Evolutionary conservation across 1,140 invertebrate genomes (phyloP), one percentile per base, ranked within the genome.

Genomic region (Cepaea nemoralis): DNA sequence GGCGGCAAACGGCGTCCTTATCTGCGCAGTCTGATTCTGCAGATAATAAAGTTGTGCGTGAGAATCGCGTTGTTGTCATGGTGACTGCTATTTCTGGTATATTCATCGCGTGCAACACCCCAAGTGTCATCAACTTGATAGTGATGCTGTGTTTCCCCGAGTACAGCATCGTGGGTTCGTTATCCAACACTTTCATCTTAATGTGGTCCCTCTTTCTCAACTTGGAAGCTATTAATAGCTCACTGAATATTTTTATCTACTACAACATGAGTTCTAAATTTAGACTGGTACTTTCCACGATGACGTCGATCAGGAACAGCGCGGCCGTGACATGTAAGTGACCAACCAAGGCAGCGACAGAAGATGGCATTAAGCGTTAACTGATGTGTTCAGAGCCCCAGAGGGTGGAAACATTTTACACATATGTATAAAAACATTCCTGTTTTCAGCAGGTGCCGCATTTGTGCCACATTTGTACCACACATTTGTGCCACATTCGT

Each of bases 201-300:
- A 14, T 39, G 3, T 69, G 66, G 66, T 14, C 66, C 24, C 37
- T 69, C 27, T 12, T 33, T 5, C 8, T 10, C 1, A 6, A 33
- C 3, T 33, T 69, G 19, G 31, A 33, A 69, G 37, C 66, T 33
- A 35, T 69, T 8, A 14, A 69, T 69, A 39, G 50, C 22, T 55
- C 50, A 2, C 16, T 22, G 3, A 55, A 14, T 55, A 55, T 55
- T 2, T 14, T 55, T 22, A 69, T 35, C 10, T 69, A 69, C 66
- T 69, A 69, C 66, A 69, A 69, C 1, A 69, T 69, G 66, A 69
- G 66, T 22, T 69, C 66, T 1, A 69, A 33, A 22, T 69, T 35
- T 69, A 69, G n/a, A 55, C 1, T 24, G 5, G 50, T 55, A n/a
- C n/a, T n/a, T n/a, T n/a, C n/a, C n/a, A n/a, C n/a, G n/a, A n/a